Evolutionary conservation across 2,113 vertebrate genomes (phyloP).

Genomic region (Urocolius indicus): DNA sequence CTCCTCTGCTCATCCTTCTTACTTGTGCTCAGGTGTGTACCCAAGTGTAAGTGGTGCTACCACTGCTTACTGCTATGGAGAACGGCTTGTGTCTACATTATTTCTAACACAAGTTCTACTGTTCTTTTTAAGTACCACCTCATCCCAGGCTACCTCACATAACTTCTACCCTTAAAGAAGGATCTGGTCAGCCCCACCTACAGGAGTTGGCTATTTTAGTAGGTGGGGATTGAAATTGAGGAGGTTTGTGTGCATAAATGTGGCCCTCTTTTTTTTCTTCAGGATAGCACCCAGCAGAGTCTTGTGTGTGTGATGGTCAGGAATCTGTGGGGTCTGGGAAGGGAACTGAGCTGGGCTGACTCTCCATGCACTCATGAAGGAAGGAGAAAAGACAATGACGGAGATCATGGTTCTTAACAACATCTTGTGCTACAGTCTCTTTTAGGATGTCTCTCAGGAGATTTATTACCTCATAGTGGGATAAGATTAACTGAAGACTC

Average conservation of each 20-base stretch:
- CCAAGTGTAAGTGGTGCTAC: not conserved
- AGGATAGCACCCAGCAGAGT: not conserved
- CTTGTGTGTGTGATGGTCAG: rapidly evolving
- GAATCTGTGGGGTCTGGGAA: not conserved
- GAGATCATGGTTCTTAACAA: not conserved
- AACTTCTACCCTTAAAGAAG: not conserved
- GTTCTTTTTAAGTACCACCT: not conserved
- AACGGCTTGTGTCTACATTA: not conserved
- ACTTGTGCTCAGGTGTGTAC: not conserved
- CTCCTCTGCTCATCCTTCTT: not conserved
- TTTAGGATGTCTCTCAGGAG: not conserved
- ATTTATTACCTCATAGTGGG: not conserved
- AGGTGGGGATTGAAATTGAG: not conserved
- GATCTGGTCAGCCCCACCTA: not conserved
- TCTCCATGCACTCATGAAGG: not conserved
- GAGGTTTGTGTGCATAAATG: not conserved
- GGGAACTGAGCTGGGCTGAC: not conserved
- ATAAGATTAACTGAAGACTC: not conserved
- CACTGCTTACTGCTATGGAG: not conserved
- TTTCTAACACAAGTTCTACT: not conserved
- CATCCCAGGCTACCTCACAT: not conserved
- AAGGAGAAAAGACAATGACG: not conserved
- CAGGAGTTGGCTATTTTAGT: not conserved
- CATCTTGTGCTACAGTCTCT: not conserved
- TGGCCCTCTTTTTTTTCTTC: not conserved